Conservation (phyloP, 2,797 vertebrate genomes). For the Gobio occitaniae region DNA sequence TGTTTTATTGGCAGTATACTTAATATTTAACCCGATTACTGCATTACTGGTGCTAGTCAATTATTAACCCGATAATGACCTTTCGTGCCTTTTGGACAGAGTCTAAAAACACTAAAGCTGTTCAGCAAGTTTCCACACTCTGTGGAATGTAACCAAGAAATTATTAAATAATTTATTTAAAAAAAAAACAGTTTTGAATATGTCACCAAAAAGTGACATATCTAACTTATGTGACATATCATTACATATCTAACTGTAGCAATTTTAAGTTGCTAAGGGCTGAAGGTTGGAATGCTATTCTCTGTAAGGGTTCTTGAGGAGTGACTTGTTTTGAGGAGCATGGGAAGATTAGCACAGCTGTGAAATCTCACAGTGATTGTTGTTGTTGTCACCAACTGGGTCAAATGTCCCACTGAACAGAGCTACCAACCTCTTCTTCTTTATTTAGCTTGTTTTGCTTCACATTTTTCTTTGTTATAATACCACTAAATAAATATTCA, state of each 20-base stretch:
- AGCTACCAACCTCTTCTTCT: neutral
- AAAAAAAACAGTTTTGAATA: neutral
- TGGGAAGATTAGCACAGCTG: slow-evolving; percentile 49
- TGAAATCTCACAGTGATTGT: slow-evolving; percentile 39
- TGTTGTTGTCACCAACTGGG: slow-evolving; percentile 21
- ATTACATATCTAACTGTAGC: neutral
- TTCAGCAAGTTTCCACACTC: slow-evolving; percentile 63
- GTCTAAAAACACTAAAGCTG: slow-evolving; percentile 26
- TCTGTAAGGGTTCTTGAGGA: neutral
- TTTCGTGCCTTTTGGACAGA: slow-evolving; percentile 35
- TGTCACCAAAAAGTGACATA: neutral
- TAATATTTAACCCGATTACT: slow-evolving; percentile 62
- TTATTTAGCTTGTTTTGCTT: neutral
- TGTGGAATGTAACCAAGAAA: neutral
- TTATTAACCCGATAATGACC: slow-evolving; percentile 61
- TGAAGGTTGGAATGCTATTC: slow-evolving; percentile 1
- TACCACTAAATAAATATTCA: neutral
- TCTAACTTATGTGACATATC: no score
- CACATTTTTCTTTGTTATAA: neutral
- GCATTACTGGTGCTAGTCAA: slow-evolving; percentile 61
- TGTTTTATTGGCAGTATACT: slow-evolving; percentile 2
- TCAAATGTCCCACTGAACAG: slow-evolving; percentile 1
- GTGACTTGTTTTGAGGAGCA: neutral
- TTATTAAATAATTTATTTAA: no score
- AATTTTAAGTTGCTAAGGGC: neutral